A percentile compares a stretch with the other conserved stretches of the same genome.
Conservation (phyloP, 2,888 invertebrate genomes). For the Acleris literana region DNA sequence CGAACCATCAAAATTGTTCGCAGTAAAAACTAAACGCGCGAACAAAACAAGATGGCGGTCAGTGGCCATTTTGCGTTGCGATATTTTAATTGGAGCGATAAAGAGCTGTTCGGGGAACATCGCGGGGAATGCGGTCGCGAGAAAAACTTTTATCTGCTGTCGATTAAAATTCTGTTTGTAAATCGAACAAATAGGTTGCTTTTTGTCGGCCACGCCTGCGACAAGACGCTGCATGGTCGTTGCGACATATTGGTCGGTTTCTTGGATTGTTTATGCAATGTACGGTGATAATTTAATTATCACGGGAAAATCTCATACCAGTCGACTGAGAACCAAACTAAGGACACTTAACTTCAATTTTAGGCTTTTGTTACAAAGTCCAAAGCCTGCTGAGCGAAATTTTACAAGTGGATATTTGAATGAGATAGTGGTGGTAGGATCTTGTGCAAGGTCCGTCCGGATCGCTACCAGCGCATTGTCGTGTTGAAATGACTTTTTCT, state of each 20-base stretch:
- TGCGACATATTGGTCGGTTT: slow-evolving; percentile 8
- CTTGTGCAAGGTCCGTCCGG: too few relatives aligned
- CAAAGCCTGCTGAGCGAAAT: too few relatives aligned
- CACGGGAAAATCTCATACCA: too few relatives aligned
- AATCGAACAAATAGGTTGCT: slow-evolving; percentile 69
- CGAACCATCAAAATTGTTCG: slow-evolving; percentile 27
- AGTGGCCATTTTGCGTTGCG: slow-evolving; percentile 74
- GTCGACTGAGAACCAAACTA: too few relatives aligned
- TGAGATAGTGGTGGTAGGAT: too few relatives aligned
- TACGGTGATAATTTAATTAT: neutral
- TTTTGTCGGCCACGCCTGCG: slow-evolving; percentile 67
- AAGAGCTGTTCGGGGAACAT: slow-evolving; percentile 66
- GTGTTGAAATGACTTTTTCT: too few relatives aligned
- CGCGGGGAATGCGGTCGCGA: slow-evolving; percentile 47
- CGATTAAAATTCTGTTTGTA: slow-evolving; percentile 67
- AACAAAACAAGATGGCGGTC: slow-evolving; percentile 67
- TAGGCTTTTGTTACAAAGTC: too few relatives aligned
- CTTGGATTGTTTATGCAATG: neutral
- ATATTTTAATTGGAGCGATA: slow-evolving; percentile 80
- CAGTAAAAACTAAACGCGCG: slow-evolving; percentile 48
- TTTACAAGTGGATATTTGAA: too few relatives aligned
- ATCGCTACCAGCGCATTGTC: too few relatives aligned
- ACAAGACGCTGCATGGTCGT: slow-evolving; percentile 46
- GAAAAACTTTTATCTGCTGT: slow-evolving; percentile 61
- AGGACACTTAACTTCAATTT: too few relatives aligned